Evolutionary conservation across 2,888 invertebrate genomes (phyloP), one percentile per base, ranked within the genome.

Genomic region (Lasioglossum pauxillum): DNA sequence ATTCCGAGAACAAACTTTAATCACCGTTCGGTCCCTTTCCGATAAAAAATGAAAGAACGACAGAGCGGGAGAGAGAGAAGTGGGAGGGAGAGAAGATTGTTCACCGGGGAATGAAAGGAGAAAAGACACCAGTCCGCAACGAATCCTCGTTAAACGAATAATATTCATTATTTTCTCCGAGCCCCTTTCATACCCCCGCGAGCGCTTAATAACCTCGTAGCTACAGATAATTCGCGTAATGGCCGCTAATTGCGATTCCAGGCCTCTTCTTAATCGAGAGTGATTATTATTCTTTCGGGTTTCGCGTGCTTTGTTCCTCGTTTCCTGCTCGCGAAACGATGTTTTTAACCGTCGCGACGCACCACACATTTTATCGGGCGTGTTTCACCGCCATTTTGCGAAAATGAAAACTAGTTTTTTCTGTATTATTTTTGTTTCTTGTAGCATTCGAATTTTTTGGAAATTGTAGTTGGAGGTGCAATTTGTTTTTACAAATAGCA

Each of bases 161-260:
- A 72, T 73, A 72, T 72, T 77, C 76, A 57, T 83, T 82, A 76
- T 41, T 83, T 76, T 44, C 38, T 64, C 31, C 38, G 53, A 14
- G 38, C 31, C 38, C 23, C 41, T 31, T 38, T 60, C 16, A 10
- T 53, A 14, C 23, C 44, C 41, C 7, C 2, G 44, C 38, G 46
- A 49, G 49, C 53, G 8, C 31, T 60, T 5, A 27, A 27, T 41
- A 46, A 49, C 2, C 16, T 23, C 57, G 27, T 41, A 46, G 23
- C 64, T 75, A 14, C 53, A 16, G 75, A 57, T 78, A 69, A 80
- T 57, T 71, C 69, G 14, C 27, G 44, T 31, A 80, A 74, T 72
- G 8, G 5, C 27, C 16, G 14, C 27, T 38, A 74, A 44, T 80
- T 53, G 31, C 67, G 67, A 31, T 53, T n/a, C n/a, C 31, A 8